These are phyloP conservation scores for Oxycera nigricornis DNA, from an alignment of 2,888 invertebrate genomes.

Conservation along the genomic window DNA sequence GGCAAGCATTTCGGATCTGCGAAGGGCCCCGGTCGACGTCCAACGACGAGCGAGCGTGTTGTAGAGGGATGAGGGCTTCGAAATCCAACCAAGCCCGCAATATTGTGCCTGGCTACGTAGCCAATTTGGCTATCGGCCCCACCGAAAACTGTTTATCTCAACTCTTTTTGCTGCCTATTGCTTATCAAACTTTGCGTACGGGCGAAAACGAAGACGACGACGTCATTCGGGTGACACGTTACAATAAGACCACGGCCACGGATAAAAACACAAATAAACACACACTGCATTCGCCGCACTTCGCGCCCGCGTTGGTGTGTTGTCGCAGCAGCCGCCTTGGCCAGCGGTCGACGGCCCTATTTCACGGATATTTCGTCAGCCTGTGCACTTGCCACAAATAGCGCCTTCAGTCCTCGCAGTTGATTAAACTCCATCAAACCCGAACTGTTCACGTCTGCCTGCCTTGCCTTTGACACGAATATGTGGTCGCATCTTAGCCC, in stretches of 20 bases:
- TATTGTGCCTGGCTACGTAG: background rate
- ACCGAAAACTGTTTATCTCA: background rate
- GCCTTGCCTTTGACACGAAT: background rate
- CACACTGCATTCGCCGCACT: background rate
- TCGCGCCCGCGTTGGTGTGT: background rate
- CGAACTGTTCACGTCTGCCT: background rate
- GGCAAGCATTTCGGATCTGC: background rate
- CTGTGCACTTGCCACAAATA: no score
- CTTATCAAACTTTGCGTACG: conserved; percentile 10
- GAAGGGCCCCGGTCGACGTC: background rate
- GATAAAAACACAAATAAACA: conserved; percentile 29
- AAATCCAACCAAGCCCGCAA: no score
- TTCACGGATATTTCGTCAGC: background rate
- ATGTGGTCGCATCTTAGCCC: background rate
- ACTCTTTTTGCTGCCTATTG: background rate
- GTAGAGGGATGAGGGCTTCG: background rate
- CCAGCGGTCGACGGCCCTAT: background rate
- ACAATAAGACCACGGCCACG: background rate
- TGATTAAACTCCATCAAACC: no score
- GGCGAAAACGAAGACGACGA: background rate
- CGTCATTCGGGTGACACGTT: conserved; percentile 30
- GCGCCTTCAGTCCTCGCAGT: background rate
- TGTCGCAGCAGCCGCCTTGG: background rate
- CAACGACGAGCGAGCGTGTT: background rate
- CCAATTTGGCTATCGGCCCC: background rate